Conservation (phyloP, 1,140 invertebrate species). For the Cryptotermes secundus region DNA sequence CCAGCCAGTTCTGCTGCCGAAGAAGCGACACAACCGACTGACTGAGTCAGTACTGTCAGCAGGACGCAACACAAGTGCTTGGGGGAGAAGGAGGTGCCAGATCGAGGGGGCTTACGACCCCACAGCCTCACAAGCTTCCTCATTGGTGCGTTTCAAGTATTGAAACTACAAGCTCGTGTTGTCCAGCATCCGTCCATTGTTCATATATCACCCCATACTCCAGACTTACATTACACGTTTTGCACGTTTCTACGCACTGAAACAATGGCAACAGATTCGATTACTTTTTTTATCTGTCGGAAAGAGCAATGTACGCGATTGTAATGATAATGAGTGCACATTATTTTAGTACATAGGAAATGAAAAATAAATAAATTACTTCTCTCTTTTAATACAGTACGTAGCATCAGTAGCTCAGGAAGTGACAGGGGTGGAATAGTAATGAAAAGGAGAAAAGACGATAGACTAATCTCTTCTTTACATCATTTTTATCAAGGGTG, state of each 20-base stretch:
- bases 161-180: too few species aligned
- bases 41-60: background rate
- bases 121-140: background rate
- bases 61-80: background rate
- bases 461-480: background rate
- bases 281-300: background rate
- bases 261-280: background rate
- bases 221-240: too few species aligned
- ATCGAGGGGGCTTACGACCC: slow-evolving; percentile 2
- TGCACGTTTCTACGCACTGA: background rate
- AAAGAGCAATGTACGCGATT: background rate
- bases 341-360: background rate
- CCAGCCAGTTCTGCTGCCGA: background rate
- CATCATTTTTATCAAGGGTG: background rate
- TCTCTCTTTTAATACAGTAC: background rate
- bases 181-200: background rate
- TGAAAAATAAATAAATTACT: background rate
- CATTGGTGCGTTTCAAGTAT: background rate
- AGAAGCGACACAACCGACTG: background rate
- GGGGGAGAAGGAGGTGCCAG: background rate
- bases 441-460: background rate
- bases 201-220: background rate
- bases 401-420: background rate
- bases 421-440: background rate
- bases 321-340: background rate